Conservation (phyloP, 2,888 invertebrate genomes). For the Subacronicta megacephala region DNA sequence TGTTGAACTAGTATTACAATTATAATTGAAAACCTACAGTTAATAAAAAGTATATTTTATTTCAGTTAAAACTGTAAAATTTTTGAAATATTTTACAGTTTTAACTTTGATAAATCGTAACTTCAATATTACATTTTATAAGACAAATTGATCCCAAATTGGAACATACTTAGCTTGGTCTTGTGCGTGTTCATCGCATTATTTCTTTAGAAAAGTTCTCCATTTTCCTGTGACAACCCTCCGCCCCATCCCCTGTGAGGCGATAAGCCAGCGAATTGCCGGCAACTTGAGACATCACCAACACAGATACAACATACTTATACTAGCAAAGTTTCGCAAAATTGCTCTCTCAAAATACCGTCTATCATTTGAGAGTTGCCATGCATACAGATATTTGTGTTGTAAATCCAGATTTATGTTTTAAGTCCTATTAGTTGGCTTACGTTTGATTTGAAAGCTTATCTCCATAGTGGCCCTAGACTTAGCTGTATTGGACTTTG, state of each 20-base stretch:
- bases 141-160: not conserved
- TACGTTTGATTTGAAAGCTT: slow-evolving; percentile 25
- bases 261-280: slow-evolving; percentile 69
- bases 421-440: slow-evolving; percentile 4
- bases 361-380: slow-evolving; percentile 30
- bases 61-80: slow-evolving; percentile 20
- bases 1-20: slow-evolving; percentile 5
- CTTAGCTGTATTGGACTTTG: not conserved
- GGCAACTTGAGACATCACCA: slow-evolving; percentile 61
- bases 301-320: slow-evolving; percentile 38
- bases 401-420: slow-evolving; percentile 25
- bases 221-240: slow-evolving; percentile 46
- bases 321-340: slow-evolving; percentile 31
- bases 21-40: slow-evolving; percentile 18
- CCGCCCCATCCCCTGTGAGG: slow-evolving; percentile 50
- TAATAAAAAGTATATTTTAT: slow-evolving; percentile 10
- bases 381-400: slow-evolving; percentile 22
- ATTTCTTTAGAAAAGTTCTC: slow-evolving; percentile 6
- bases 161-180: not conserved
- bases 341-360: slow-evolving; percentile 37
- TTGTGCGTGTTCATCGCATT: slow-evolving; percentile 1
- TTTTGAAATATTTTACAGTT: not conserved
- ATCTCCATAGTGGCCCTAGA: not conserved
- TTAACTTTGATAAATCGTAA: not conserved
- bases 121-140: not conserved